phyloP scores from a whole-genome alignment of 2,888 invertebrate species.

The Ctenicera cuprea region DNA sequence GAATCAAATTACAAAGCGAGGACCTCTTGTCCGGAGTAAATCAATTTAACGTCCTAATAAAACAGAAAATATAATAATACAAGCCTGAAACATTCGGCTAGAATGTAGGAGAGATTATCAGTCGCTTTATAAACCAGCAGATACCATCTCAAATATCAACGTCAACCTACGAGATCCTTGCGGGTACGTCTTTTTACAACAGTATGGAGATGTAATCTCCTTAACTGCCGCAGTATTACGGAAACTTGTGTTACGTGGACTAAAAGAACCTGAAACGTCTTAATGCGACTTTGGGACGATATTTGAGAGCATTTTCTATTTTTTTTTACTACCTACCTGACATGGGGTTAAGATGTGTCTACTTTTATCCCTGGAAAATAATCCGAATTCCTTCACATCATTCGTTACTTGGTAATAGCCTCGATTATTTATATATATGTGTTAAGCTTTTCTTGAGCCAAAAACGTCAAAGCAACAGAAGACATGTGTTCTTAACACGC shows the following conservation, averaged over 20 bases:
- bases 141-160: constrained; percentile 56
- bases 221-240: constrained; percentile 42
- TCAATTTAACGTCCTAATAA: constrained; percentile 27
- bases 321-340: constrained; percentile 15
- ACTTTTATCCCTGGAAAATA: constrained; percentile 14
- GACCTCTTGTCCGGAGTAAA: constrained; percentile 18
- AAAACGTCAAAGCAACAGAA: constrained; percentile 51
- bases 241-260: constrained; percentile 47
- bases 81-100: constrained; percentile 22
- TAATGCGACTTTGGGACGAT: constrained; percentile 37
- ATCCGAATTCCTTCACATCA: constrained; percentile 41
- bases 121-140: constrained; percentile 55
- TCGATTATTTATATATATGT: constrained; percentile 43
- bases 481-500: constrained; percentile 58
- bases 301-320: constrained; percentile 28
- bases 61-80: constrained; percentile 37
- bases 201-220: constrained; percentile 56
- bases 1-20: constrained; percentile 27
- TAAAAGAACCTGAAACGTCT: constrained; percentile 28
- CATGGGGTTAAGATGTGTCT: constrained; percentile 20
- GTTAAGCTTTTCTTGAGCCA: constrained; percentile 35
- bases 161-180: constrained; percentile 46
- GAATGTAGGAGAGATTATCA: constrained; percentile 51
- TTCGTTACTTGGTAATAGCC: constrained; percentile 27
- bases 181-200: constrained; percentile 51